phyloP scores from a whole-genome alignment of 2,888 invertebrate genomes.

The Apocheima hispidaria region DNA sequence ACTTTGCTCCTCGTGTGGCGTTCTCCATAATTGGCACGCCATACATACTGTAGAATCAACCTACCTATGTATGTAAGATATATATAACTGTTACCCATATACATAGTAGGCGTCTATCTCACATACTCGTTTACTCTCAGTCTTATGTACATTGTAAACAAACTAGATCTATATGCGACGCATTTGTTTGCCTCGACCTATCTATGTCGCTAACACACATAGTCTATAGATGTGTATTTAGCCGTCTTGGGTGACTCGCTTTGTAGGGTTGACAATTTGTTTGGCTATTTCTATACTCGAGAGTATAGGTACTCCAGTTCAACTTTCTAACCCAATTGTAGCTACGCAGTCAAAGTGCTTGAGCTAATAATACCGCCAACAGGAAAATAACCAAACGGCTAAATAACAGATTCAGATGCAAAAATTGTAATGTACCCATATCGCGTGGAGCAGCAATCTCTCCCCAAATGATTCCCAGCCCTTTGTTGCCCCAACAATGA shows the following conservation, averaged over 20 bases:
- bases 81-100: slow-evolving; percentile 8
- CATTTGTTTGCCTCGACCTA: slow-evolving; percentile 64
- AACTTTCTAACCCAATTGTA: slow-evolving; percentile 9
- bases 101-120: slow-evolving; percentile 12
- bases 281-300: slow-evolving; percentile 3
- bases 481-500: slow-evolving; percentile 46
- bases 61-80: slow-evolving; percentile 16
- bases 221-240: slow-evolving; percentile 45
- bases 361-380: slow-evolving; percentile 1
- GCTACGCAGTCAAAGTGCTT: not conserved
- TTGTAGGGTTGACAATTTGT: slow-evolving; percentile 25
- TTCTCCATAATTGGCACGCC: slow-evolving; percentile 34
- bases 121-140: slow-evolving; percentile 19
- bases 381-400: slow-evolving; percentile 8
- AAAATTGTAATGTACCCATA: slow-evolving; percentile 20
- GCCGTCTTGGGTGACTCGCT: slow-evolving; percentile 29
- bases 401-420: slow-evolving; percentile 8
- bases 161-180: slow-evolving; percentile 46
- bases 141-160: slow-evolving; percentile 53
- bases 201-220: slow-evolving; percentile 43
- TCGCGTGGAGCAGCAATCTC: slow-evolving; percentile 38
- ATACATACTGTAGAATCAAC: slow-evolving; percentile 19
- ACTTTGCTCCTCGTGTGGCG: slow-evolving; percentile 3
- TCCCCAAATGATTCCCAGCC: slow-evolving; percentile 43
- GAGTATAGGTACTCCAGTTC: not conserved